These are phyloP conservation scores for Autographa pulchrina DNA, from an alignment of 2,888 invertebrate species.

Conservation along the genomic window DNA sequence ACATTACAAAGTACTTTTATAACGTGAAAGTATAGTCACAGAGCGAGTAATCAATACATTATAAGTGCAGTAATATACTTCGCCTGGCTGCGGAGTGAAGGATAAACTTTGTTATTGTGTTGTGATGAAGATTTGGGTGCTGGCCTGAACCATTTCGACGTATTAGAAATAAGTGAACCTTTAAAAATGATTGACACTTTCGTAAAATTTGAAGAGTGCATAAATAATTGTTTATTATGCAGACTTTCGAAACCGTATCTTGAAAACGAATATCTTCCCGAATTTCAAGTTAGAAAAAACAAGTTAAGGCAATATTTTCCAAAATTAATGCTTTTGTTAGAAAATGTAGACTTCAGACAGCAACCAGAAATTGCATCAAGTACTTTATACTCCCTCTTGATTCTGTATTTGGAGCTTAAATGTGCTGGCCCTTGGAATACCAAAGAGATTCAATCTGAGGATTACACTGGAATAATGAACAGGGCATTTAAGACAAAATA, in stretches of 20 bases:
- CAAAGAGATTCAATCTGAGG: conserved; percentile 58
- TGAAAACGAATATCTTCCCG: conserved; percentile 70
- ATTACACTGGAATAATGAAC: conserved; percentile 69
- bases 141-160: no score
- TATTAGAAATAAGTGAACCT: background rate
- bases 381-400: conserved; percentile 70
- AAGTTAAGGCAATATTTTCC: conserved; percentile 66
- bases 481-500: conserved; percentile 67
- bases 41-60: no score
- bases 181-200: conserved; percentile 49
- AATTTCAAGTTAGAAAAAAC: conserved; percentile 71
- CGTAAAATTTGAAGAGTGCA: conserved; percentile 56
- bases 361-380: conserved; percentile 54
- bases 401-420: conserved; percentile 74
- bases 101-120: no score
- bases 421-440: conserved; percentile 73
- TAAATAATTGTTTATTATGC: conserved; percentile 70
- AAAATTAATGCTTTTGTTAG: conserved; percentile 65
- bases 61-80: no score
- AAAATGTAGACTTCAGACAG: conserved; percentile 63
- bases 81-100: no score
- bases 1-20: no score
- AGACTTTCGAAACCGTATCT: conserved; percentile 75
- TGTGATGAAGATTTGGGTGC: no score
- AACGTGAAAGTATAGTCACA: no score